phyloP scores from a whole-genome alignment of 2,888 invertebrate genomes.

The Drosophila melanocephala region DNA sequence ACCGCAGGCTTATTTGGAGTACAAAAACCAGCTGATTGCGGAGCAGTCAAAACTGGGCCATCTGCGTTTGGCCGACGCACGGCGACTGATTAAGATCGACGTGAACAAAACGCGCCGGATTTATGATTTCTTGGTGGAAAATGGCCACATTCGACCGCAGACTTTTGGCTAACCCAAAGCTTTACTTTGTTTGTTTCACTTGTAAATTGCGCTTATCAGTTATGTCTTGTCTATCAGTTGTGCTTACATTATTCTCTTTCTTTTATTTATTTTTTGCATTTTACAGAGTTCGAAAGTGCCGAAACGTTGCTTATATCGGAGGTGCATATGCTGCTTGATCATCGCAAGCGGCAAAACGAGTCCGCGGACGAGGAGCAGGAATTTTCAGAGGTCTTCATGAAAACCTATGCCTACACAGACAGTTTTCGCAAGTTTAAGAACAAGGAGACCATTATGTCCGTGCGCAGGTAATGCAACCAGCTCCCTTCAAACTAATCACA shows the following conservation, averaged over 20 bases:
- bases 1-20: conserved; percentile 92
- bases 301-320: conserved; percentile 98
- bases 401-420: conserved; percentile 97
- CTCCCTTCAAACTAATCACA: not conserved
- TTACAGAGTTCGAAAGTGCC: conserved; percentile 97
- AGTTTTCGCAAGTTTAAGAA: conserved; percentile 99
- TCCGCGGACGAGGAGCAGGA: conserved; percentile 99
- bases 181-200: conserved; percentile 51
- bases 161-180: conserved; percentile 25
- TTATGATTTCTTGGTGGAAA: conserved; percentile 90
- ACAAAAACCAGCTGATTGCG: conserved; percentile 90
- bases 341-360: conserved; percentile 98
- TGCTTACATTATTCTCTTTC: not conserved
- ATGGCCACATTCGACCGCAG: conserved; percentile 88
- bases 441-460: conserved; percentile 98
- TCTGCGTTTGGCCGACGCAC: conserved; percentile 92
- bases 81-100: conserved; percentile 95
- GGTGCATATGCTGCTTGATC: conserved; percentile 98
- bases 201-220: conserved; percentile 57
- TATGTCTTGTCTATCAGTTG: conserved; percentile 11
- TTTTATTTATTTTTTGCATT: not conserved
- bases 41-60: conserved; percentile 92
- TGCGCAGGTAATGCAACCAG: conserved; percentile 90
- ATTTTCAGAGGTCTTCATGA: conserved; percentile 99
- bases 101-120: conserved; percentile 96